Evolutionary conservation across 2,113 vertebrate species (phyloP).

Genomic region (Sturnira hondurensis): DNA sequence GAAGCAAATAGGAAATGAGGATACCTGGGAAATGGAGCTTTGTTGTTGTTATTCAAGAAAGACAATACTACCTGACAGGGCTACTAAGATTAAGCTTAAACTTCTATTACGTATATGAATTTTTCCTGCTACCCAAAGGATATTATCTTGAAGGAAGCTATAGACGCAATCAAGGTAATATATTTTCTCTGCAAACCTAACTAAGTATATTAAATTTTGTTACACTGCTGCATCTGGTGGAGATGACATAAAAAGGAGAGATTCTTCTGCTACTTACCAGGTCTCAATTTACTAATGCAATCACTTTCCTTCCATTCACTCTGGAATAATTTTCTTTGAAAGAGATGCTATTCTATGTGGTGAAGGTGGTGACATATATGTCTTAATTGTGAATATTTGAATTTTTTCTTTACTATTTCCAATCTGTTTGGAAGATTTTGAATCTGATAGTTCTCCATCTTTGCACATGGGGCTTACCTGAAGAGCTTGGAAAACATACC

Average conservation of each 20-base stretch:
- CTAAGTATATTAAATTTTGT: not conserved
- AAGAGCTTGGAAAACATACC: not conserved
- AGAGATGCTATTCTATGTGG: not conserved
- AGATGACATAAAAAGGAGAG: not conserved
- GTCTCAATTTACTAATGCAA: not conserved
- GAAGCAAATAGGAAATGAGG: not conserved
- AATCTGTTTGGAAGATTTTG: slow-evolving; percentile 22
- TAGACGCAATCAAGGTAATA: not conserved
- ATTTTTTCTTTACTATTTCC: slow-evolving; percentile 30
- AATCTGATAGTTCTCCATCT: not conserved
- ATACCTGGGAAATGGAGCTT: not conserved
- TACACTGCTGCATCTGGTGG: not conserved
- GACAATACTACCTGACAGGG: not conserved
- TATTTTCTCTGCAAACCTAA: slow-evolving; percentile 6
- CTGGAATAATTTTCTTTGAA: not conserved
- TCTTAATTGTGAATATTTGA: not conserved
- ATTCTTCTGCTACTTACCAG: not conserved
- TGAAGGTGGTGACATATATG: not conserved
- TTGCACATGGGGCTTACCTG: not conserved
- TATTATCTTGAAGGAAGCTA: not conserved
- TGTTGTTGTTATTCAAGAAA: not conserved
- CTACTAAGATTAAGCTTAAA: not conserved
- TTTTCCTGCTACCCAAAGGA: not conserved
- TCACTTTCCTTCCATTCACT: not conserved
- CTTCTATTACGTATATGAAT: not conserved